Percentiles rank a stretch among this genome's conserved stretches.
phyloP scores from a whole-genome alignment of 2,797 vertebrate genomes.

The Triplophysa bombifrons region DNA sequence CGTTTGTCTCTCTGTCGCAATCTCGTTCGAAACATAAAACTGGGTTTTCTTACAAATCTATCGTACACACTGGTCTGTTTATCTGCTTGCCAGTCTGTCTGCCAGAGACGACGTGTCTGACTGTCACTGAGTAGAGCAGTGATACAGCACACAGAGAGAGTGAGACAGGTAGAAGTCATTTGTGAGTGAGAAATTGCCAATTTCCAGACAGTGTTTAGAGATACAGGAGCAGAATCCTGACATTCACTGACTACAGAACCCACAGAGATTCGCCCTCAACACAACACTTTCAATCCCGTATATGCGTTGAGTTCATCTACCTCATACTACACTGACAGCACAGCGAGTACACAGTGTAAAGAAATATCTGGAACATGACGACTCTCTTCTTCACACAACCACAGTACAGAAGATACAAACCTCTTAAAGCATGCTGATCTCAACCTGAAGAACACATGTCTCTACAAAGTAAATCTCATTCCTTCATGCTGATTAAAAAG shows the following conservation, averaged over 20 bases:
- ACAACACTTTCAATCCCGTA: constrained; percentile 3
- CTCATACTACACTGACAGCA: not conserved
- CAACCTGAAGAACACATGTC: not conserved
- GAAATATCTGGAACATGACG: not conserved
- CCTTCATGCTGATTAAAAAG: no score
- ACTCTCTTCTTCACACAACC: not conserved
- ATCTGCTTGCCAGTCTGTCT: no score
- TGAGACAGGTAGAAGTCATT: not conserved
- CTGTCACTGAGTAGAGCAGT: no score
- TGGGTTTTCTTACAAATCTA: no score
- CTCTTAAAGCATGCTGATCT: no score
- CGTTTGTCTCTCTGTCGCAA: no score
- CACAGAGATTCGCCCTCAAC: no score
- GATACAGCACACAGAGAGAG: no score
- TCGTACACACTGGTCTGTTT: no score
- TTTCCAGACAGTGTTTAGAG: not conserved
- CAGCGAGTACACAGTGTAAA: not conserved
- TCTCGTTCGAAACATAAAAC: no score
- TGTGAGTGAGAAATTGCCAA: not conserved
- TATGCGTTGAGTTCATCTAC: not conserved
- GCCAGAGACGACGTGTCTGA: no score
- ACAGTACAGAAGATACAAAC: not conserved
- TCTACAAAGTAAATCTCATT: not conserved
- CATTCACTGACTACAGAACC: no score
- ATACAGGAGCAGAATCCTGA: not conserved